Evolutionary conservation across 2,797 vertebrate species (phyloP).

Genomic region (Nothura maculosa): DNA sequence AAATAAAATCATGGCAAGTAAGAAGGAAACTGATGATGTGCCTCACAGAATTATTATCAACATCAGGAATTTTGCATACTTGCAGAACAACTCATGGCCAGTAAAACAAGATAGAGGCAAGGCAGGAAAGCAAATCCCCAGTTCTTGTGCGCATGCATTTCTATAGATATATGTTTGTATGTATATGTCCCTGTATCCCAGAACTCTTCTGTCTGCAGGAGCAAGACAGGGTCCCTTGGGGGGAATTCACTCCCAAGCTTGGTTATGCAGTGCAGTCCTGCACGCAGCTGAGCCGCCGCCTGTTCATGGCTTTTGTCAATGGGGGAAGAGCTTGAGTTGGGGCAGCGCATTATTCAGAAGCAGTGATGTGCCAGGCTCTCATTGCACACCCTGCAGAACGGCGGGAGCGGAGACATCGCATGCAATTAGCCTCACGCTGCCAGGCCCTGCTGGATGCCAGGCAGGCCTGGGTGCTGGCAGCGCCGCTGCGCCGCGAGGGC

Average conservation of each 20-base stretch:
- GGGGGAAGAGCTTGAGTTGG: conserved; percentile 1
- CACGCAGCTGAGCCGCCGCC: neutral
- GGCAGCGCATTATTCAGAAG: conserved; percentile 58
- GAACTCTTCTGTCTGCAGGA: neutral
- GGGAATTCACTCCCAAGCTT: neutral
- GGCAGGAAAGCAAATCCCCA: no score
- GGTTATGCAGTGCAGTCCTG: neutral
- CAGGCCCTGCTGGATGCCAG: conserved; percentile 19
- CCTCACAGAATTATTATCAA: neutral
- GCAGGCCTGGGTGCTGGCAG: neutral
- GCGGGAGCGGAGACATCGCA: conserved; percentile 40
- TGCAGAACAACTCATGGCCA: neutral
- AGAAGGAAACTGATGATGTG: neutral
- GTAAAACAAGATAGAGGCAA: neutral
- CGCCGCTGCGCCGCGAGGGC: neutral
- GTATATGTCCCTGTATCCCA: neutral
- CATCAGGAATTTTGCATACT: neutral
- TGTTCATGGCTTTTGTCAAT: neutral
- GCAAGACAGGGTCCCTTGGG: neutral
- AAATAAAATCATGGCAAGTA: neutral
- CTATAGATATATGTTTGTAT: neutral
- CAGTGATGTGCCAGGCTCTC: conserved; percentile 48
- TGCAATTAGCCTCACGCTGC: conserved; percentile 43
- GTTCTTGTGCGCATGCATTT: no score
- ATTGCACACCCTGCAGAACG: conserved; percentile 31